Evolutionary conservation across 2,113 vertebrate genomes (phyloP).

Genomic region (Notothenia coriiceps): DNA sequence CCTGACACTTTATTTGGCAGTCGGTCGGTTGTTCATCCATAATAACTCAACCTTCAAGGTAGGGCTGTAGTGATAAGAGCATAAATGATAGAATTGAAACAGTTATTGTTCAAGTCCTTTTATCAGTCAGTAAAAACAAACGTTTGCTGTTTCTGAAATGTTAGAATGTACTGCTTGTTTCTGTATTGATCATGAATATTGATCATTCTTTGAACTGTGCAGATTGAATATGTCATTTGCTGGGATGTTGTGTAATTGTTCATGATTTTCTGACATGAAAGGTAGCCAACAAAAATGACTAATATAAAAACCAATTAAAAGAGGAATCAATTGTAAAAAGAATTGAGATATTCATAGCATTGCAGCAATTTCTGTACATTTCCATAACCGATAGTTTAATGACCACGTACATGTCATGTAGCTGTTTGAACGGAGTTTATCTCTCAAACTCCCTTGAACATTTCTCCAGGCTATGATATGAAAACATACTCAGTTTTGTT

Average conservation of each 20-base stretch:
- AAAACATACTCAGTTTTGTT: too few species aligned
- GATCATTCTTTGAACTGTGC: neutral
- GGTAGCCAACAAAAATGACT: neutral
- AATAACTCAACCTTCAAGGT: neutral
- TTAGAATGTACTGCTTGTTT: neutral
- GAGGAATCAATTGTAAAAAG: neutral
- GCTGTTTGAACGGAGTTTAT: too few species aligned
- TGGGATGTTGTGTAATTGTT: neutral
- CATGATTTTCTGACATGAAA: neutral
- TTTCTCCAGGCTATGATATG: neutral
- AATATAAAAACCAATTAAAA: neutral
- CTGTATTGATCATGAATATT: neutral
- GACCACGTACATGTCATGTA: neutral
- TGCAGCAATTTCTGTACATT: neutral
- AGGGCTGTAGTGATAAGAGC: neutral
- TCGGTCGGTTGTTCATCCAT: neutral
- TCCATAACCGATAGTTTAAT: too few species aligned
- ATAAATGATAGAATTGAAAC: neutral
- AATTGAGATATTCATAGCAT: neutral
- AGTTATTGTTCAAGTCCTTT: too few species aligned
- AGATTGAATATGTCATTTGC: neutral
- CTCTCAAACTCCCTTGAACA: too few species aligned
- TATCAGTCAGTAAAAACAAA: neutral
- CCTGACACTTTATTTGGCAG: conserved; percentile 8
- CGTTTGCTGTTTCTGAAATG: neutral